Evolutionary conservation across 2,888 invertebrate genomes (phyloP), one percentile per base, ranked within the genome.

Genomic region (Saturnia pavonia): DNA sequence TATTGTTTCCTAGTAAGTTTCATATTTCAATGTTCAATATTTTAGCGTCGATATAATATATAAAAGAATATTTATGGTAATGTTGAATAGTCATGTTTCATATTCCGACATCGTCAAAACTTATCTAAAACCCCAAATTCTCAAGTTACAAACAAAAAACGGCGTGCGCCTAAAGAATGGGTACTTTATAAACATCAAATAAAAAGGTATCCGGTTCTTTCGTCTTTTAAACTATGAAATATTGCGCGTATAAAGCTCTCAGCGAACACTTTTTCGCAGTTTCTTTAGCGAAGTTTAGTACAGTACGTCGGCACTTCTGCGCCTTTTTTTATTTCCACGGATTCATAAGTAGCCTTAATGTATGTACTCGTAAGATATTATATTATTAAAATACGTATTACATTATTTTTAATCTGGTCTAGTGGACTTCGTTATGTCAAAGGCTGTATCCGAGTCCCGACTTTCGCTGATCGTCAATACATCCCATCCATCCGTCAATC

Each of bases 221-320:
- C 80, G 76, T 85, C 83, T 83, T 83, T 83, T 85, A 83, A 85
- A 85, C 85, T 85, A 85, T 84, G 85, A 85, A 83, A 85, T 85
- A 85, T 84, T 80, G 85, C 79, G 75, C 77, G 82, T 83, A 81
- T 79, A 85, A 85, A 83, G 82, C 85, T 84, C 82, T 85, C 84
- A 85, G 80, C 79, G 78, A 79, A 77, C 79, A 78, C 78, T 82
- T 82, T 77, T 79, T 76, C 74, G 70, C 69, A 68, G 78, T 85
- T 85, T 80, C 80, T 78, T 75, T 77, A 54, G 69, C 67, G 60
- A 81, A 85, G 77, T 85, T 85, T 74, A 73, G 74, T 77, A 78
- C 72, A 75, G 80, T 83, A 80, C 78, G 80, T 78, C 71, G 73
- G 82, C 79, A 85, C 82, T 84, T 83, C 67, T 70, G 65, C 69